Percentiles rank a stretch among this genome's conserved stretches.
Conservation (phyloP, 2,888 invertebrate genomes). For the Lottia scabra region DNA sequence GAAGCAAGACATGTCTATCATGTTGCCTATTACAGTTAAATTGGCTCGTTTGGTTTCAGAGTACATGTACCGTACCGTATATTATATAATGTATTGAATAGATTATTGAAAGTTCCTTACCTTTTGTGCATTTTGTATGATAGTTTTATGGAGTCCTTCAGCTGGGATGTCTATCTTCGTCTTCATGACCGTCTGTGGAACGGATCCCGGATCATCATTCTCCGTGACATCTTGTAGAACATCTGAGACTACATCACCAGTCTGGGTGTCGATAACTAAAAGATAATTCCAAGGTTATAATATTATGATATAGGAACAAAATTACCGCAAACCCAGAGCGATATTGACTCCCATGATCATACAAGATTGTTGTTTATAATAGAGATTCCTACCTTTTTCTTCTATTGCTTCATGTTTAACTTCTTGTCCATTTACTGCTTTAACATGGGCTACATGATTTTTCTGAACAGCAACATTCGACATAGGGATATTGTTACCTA, state of each 20-base stretch:
- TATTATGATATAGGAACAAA: not conserved
- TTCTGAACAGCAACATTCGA: slow-evolving; percentile 30
- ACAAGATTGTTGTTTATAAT: no score
- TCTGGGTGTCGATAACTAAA: slow-evolving; percentile 32
- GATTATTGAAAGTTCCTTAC: not conserved
- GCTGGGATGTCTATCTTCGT: slow-evolving; percentile 38
- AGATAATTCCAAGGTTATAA: not conserved
- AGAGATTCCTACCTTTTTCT: slow-evolving; percentile 26
- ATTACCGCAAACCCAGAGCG: not conserved
- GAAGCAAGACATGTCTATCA: no score
- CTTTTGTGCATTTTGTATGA: slow-evolving; percentile 25
- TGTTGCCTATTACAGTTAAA: no score
- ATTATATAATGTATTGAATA: no score
- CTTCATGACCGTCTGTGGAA: slow-evolving; percentile 32
- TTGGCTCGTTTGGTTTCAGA: no score
- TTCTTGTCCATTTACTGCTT: slow-evolving; percentile 30
- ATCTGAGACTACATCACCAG: slow-evolving; percentile 34
- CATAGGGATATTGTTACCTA: not conserved
- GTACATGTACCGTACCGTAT: no score
- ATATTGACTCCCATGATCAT: not conserved
- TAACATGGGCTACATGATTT: slow-evolving; percentile 28
- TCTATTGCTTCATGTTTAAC: slow-evolving; percentile 27
- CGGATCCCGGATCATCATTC: slow-evolving; percentile 9
- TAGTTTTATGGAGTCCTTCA: slow-evolving; percentile 33
- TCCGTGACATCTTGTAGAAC: slow-evolving; percentile 35